phyloP scores from a whole-genome alignment of 2,113 vertebrate species.

The Zosterops borbonicus region DNA sequence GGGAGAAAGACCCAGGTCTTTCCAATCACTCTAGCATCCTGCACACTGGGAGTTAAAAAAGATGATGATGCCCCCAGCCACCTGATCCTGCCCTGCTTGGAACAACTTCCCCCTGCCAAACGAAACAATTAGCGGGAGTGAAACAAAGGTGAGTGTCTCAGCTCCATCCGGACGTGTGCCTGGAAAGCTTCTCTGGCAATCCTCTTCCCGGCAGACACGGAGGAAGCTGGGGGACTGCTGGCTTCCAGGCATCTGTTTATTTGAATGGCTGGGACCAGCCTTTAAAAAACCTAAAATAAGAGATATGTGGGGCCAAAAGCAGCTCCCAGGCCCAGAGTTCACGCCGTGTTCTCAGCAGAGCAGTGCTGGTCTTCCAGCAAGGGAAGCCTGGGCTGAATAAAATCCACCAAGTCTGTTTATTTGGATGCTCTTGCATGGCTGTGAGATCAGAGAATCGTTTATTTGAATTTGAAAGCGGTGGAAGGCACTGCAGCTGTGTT shows the following conservation, averaged over 20 bases:
- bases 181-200: slow-evolving; percentile 8
- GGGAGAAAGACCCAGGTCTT: neutral
- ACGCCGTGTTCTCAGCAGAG: neutral
- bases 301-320: neutral
- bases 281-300: neutral
- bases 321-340: neutral
- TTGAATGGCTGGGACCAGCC: neutral
- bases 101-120: neutral
- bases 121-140: neutral
- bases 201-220: neutral
- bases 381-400: neutral
- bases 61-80: neutral
- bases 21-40: neutral
- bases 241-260: neutral
- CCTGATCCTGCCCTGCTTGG: neutral
- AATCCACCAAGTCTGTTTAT: neutral
- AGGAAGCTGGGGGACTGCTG: neutral
- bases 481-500: slow-evolving; percentile 59
- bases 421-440: neutral
- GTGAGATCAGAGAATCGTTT: neutral
- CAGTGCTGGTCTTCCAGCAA: neutral
- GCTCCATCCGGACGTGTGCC: neutral
- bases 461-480: slow-evolving; percentile 31
- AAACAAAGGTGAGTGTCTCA: neutral
- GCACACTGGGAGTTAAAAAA: neutral